Base-by-base conservation (phyloP, 2,888 invertebrate genomes). In the Clunio marinus region DNA sequence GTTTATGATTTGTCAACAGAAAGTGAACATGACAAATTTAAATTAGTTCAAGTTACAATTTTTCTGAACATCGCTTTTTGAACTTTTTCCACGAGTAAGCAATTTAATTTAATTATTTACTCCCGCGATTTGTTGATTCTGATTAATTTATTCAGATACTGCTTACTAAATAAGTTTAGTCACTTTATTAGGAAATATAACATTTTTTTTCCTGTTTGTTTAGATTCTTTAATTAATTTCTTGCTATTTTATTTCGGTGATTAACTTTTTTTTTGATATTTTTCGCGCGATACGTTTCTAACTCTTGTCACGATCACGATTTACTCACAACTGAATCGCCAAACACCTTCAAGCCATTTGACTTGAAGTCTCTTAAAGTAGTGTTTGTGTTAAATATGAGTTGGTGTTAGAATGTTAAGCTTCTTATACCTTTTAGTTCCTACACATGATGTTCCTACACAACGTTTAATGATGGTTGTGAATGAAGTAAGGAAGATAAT, bases 1-100 rank as follows among this genome's bases (percentile, higher is more conserved):
- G 25, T 66, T 66, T 66, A 55, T 66, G 51, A 55, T 66, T 66
- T 66, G 51, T 66, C 66, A 66, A 66, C 66, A 66, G 46, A 17
- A 45, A 32, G 55, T 27, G 28, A 57, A 27, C 63, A 46, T 17
- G 17, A 27, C 17, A 41, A 62, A 41, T 62, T 37, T 25, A 2
- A 35, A 20, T 17, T 22, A 46, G 51, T 32, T 32, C 5, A 32
- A 22, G 22, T 51, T 65, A 17, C 37, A 37, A 62, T 58, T 58
- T 25, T 25, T 22, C 41, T 20, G 22, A 20, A 37, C 22, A n/a
- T 41, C 15, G 15, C 41, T n/a, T 41, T 41, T n/a, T n/a, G n/a
- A n/a, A n/a, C n/a, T n/a, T 51, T n/a, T 51, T 51, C 22, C 51
- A 51, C 51, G 22, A 13, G 4, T 51, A 17, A 51, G 51, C 51